A percentile compares a stretch with the other conserved stretches of the same genome.
Conservation (phyloP, 2,888 invertebrate species). For the Sinohyriopsis cumingii region DNA sequence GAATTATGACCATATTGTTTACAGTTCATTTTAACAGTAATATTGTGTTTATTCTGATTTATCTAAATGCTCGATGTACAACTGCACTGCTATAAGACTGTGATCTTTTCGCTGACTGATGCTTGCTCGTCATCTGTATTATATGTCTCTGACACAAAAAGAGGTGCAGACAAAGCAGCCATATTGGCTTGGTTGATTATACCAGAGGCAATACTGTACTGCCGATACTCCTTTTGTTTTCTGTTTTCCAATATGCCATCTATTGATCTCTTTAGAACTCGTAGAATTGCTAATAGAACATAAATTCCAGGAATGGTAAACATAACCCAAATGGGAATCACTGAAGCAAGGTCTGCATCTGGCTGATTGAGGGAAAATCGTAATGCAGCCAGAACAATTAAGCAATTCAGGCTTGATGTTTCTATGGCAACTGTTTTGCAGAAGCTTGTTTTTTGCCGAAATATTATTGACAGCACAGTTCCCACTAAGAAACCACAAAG, state of each 20-base stretch:
- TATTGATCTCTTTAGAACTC: constrained; percentile 44
- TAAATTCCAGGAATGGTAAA: constrained; percentile 66
- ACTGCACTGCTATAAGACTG: constrained; percentile 56
- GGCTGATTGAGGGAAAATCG: constrained; percentile 66
- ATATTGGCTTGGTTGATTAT: constrained; percentile 62
- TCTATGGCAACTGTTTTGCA: constrained; percentile 66
- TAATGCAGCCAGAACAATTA: constrained; percentile 65
- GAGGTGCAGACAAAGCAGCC: constrained; percentile 62
- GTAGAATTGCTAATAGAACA: constrained; percentile 54
- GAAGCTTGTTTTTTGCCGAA: constrained; percentile 56
- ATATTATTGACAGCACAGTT: constrained; percentile 52
- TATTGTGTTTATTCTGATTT: too few relatives aligned
- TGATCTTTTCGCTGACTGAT: constrained; percentile 63
- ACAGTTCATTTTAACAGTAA: too few relatives aligned
- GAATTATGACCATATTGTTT: too few relatives aligned
- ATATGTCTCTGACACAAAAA: constrained; percentile 58
- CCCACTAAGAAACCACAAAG: constrained; percentile 59
- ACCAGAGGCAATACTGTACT: constrained; percentile 61
- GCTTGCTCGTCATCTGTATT: constrained; percentile 53
- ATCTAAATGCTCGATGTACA: too few relatives aligned
- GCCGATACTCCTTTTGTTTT: constrained; percentile 50
- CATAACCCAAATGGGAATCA: constrained; percentile 68
- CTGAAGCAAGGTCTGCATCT: constrained; percentile 64
- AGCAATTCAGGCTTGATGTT: constrained; percentile 66
- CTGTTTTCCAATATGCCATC: constrained; percentile 52